Conservation (phyloP, 2,113 vertebrate species). For the Stomatorhinus ivindoensis region DNA sequence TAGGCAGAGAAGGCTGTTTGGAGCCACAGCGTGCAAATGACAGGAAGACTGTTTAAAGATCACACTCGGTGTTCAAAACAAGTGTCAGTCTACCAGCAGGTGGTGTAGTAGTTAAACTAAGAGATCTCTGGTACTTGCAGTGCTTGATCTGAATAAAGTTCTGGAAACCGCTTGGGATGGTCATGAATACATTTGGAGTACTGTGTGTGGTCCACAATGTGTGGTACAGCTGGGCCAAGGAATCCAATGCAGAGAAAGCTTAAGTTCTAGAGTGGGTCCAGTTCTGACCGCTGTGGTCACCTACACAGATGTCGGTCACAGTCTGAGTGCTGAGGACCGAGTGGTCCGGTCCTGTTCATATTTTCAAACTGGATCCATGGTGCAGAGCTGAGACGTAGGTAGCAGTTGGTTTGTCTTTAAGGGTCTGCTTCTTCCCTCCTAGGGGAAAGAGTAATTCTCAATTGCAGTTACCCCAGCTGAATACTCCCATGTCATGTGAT, state of each 20-base stretch:
- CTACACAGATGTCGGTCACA: neutral
- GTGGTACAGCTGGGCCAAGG: neutral
- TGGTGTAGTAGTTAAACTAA: neutral
- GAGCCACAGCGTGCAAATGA: neutral
- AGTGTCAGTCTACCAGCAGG: neutral
- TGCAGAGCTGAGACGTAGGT: neutral
- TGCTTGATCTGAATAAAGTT: neutral
- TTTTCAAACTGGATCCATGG: neutral
- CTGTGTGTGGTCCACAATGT: neutral
- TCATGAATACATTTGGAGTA: neutral
- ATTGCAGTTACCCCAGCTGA: neutral
- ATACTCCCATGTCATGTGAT: neutral
- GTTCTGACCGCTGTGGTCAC: neutral
- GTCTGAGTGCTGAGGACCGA: neutral
- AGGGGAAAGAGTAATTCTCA: neutral
- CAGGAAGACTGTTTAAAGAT: neutral
- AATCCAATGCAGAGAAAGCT: neutral
- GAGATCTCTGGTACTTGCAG: neutral
- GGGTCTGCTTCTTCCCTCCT: neutral
- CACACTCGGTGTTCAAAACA: neutral
- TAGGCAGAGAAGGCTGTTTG: neutral
- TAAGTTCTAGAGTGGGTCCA: neutral
- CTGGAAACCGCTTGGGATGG: neutral
- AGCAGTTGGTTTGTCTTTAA: neutral
- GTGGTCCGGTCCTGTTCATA: neutral